Percentiles rank a stretch among this genome's conserved stretches.
These are phyloP conservation scores for Epinotia ramella DNA, from an alignment of 2,888 invertebrate genomes.

Conservation along the genomic window DNA sequence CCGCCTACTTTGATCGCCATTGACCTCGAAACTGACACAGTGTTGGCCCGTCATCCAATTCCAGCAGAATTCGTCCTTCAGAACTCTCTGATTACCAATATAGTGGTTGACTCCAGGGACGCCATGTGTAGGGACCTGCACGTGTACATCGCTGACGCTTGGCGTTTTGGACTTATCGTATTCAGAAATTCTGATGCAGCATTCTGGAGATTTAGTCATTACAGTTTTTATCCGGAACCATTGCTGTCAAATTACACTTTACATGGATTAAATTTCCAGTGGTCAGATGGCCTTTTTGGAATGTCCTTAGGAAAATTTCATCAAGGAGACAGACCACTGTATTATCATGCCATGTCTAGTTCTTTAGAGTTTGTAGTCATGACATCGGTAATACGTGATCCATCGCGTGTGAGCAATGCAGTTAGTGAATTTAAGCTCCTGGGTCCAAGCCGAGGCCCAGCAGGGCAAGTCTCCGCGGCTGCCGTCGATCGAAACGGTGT, in stretches of 20 bases:
- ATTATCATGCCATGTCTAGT: constrained; percentile 94
- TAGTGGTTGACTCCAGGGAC: constrained; percentile 87
- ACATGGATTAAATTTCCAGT: constrained; percentile 91
- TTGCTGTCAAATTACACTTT: constrained; percentile 90
- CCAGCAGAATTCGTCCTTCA: constrained; percentile 88
- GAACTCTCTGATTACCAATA: constrained; percentile 88
- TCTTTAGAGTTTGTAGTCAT: constrained; percentile 91
- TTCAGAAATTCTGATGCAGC: constrained; percentile 85
- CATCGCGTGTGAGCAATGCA: constrained; percentile 72
- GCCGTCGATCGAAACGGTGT: constrained; percentile 90
- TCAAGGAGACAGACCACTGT: constrained; percentile 87
- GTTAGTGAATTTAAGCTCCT: constrained; percentile 75
- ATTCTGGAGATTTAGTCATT: constrained; percentile 89
- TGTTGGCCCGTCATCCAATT: constrained; percentile 87
- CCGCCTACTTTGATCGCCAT: constrained; percentile 91
- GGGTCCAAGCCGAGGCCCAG: constrained; percentile 83
- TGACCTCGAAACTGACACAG: constrained; percentile 87
- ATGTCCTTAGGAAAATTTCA: constrained; percentile 87
- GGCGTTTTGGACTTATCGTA: constrained; percentile 87
- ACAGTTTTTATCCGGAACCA: constrained; percentile 89
- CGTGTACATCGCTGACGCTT: constrained; percentile 89
- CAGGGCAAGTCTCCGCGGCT: constrained; percentile 91
- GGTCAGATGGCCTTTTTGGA: constrained; percentile 93
- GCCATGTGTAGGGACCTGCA: constrained; percentile 86
- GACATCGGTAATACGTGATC: constrained; percentile 89